Evolutionary conservation across 2,113 vertebrate species (phyloP).

Genomic region (Varanus salvator): DNA sequence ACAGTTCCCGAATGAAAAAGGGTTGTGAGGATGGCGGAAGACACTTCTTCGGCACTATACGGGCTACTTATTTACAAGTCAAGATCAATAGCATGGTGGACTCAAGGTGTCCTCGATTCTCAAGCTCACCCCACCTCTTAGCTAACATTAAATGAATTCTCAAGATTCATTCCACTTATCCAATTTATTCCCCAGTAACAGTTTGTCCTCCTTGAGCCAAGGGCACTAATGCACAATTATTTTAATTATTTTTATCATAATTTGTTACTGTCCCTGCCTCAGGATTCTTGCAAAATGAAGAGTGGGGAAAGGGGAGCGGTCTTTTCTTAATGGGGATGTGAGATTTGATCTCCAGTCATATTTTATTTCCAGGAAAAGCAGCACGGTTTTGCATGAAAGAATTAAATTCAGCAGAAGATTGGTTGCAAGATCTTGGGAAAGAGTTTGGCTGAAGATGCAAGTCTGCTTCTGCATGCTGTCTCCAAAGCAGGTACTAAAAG

Average conservation of each 20-base stretch:
- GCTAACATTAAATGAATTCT: background rate
- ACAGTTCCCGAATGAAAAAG: background rate
- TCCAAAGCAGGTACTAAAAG: background rate
- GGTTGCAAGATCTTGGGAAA: accelerated
- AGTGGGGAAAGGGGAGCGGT: too few species aligned
- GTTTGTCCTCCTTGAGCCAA: conserved; percentile 14
- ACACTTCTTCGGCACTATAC: background rate
- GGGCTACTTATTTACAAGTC: background rate
- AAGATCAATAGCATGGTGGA: background rate
- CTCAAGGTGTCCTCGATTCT: background rate
- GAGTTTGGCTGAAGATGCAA: background rate
- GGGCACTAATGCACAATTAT: conserved; percentile 9
- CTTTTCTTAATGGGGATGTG: background rate
- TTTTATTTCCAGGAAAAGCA: background rate
- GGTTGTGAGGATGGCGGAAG: background rate
- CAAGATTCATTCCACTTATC: conserved; percentile 20
- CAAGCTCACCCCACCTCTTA: background rate
- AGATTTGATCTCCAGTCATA: background rate
- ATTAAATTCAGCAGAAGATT: background rate
- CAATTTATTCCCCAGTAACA: conserved; percentile 12
- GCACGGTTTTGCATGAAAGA: background rate
- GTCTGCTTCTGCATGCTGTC: background rate
- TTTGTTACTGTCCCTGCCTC: background rate
- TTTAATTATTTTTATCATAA: background rate
- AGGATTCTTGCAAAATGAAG: background rate